phyloP scores from a whole-genome alignment of 1,140 invertebrate species.

The Bilobella aurantiaca region DNA sequence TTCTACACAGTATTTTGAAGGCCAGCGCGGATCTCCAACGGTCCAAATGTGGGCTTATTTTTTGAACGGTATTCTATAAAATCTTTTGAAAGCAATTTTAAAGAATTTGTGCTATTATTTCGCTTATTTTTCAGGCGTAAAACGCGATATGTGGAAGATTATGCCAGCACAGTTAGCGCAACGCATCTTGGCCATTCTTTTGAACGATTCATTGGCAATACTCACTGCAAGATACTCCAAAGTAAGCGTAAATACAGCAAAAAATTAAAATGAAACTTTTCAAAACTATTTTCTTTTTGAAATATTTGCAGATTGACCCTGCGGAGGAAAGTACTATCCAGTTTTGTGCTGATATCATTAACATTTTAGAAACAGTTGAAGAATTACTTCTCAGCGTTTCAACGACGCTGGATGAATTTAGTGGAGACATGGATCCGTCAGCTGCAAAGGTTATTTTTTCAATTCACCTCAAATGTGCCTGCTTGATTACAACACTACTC shows the following conservation, averaged over 20 bases:
- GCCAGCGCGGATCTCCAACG: slow-evolving; percentile 59
- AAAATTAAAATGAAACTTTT: too few species aligned
- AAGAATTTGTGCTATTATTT: too few species aligned
- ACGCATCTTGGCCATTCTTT: slow-evolving; percentile 28
- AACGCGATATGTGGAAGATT: slow-evolving; percentile 33
- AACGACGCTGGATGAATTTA: slow-evolving; percentile 16
- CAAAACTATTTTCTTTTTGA: too few species aligned
- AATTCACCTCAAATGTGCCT: slow-evolving; percentile 65
- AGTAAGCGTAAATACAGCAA: too few species aligned
- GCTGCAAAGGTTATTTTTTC: slow-evolving; percentile 26
- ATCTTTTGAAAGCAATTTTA: too few species aligned
- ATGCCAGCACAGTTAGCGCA: slow-evolving; percentile 32
- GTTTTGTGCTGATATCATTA: slow-evolving; percentile 29
- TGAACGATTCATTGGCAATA: slow-evolving; percentile 32
- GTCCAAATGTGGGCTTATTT: slow-evolving; percentile 78
- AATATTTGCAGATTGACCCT: slow-evolving; percentile 29
- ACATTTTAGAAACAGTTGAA: slow-evolving; percentile 29
- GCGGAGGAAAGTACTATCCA: slow-evolving; percentile 18
- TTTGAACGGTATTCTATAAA: slow-evolving; percentile 62
- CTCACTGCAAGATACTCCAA: slow-evolving; percentile 26
- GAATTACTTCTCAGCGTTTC: slow-evolving; percentile 29
- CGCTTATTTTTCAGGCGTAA: slow-evolving; percentile 26
- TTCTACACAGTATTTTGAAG: slow-evolving; percentile 50
- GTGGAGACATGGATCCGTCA: slow-evolving; percentile 25
- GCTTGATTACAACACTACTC: slow-evolving; percentile 57